Evolutionary conservation across 2,888 invertebrate genomes (phyloP), one percentile per base, ranked within the genome.

Genomic region (Abscondita cerata): DNA sequence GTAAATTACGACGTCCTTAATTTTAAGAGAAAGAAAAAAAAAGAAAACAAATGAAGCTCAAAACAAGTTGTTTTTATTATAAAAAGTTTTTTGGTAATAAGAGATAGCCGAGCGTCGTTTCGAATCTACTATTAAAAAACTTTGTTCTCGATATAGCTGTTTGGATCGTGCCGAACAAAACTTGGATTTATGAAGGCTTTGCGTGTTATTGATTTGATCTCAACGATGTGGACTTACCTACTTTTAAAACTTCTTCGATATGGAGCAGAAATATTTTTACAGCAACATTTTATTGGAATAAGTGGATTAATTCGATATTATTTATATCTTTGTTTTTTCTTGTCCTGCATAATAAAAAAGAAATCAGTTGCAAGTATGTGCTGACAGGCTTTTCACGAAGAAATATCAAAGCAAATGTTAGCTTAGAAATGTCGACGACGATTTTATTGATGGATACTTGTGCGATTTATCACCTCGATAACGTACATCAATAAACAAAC

Each of bases 61-160:
- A 62, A 53, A 68, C 70, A 68, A 62, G 66, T 65, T 72, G 71
- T 72, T 73, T 72, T 74, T 72, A 70, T 70, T 60, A 72, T 72
- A 70, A 72, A 75, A 75, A 75, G 62, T 74, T 73, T n/a, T 69
- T 68, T 66, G 67, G 72, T 72, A 73, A 74, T 73, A 73, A 70
- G 70, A 72, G 73, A 71, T 71, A 68, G 70, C 68, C 52, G 53
- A 50, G 59, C 62, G 67, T 68, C 63, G 69, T 71, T 71, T 71
- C 72, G 73, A 70, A 70, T 73, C 70, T 65, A 70, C 75, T 76
- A 77, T 77, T 76, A 76, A 77, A 76, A 77, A 77, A 77, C 75
- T 76, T 77, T 75, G 51, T 47, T 61, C 72, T 71, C 74, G 73
- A 75, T 73, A 76, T 72, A 72, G 70, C 72, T 70, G 72, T 71